These are phyloP conservation scores for Brenthis hecate DNA, from an alignment of 2,888 invertebrate species.

Conservation along the genomic window DNA sequence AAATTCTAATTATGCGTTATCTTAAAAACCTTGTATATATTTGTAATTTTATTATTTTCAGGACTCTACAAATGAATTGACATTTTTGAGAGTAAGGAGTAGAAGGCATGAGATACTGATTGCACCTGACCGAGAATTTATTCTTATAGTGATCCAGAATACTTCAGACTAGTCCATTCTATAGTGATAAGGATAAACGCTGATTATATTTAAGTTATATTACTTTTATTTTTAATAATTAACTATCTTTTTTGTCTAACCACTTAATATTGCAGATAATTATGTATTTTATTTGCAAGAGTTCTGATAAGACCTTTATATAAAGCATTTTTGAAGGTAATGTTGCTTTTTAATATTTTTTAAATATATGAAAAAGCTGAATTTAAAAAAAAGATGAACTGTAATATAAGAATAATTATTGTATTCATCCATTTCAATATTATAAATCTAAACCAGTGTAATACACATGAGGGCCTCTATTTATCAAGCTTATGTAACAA, in stretches of 20 bases:
- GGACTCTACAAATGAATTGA: conserved; percentile 97
- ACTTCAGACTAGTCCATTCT: conserved; percentile 77
- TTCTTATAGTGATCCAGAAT: conserved; percentile 96
- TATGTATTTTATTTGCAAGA: background rate
- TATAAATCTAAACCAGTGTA: no score
- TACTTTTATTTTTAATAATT: background rate
- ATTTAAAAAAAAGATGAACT: no score
- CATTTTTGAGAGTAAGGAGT: conserved; percentile 96
- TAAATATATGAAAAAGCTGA: no score
- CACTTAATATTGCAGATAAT: background rate
- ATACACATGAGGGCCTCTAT: no score
- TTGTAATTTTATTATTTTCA: conserved; percentile 49
- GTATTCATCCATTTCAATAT: no score
- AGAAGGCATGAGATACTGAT: conserved; percentile 99
- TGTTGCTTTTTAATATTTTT: no score
- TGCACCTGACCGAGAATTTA: conserved; percentile 97
- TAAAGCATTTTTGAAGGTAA: background rate
- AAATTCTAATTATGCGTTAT: background rate
- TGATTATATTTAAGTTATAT: conserved; percentile 20
- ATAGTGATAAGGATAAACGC: conserved; percentile 16
- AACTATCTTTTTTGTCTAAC: conserved; percentile 10
- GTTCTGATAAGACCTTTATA: background rate
- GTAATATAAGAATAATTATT: no score
- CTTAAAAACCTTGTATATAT: no score
- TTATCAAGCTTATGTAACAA: no score